These are phyloP conservation scores for Chloroclysta siterata DNA, from an alignment of 2,888 invertebrate species.

Conservation along the genomic window DNA sequence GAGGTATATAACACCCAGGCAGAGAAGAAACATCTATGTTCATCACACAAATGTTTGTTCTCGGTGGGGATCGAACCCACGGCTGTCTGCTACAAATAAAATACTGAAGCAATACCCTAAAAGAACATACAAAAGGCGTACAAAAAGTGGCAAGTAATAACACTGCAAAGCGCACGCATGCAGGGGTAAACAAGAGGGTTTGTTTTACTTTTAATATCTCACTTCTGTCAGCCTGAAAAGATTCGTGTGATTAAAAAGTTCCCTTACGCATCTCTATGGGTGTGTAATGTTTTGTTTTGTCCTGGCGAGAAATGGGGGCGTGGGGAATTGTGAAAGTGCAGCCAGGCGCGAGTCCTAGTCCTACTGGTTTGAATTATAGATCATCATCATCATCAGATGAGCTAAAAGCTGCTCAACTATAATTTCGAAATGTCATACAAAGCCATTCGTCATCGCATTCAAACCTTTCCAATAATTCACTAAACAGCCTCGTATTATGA, in stretches of 20 bases:
- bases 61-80: no score
- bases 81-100: background rate
- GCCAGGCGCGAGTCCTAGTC: background rate
- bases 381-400: no score
- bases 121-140: background rate
- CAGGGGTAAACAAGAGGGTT: slow-evolving; percentile 27
- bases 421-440: no score
- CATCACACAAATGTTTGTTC: no score
- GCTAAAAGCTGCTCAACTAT: no score
- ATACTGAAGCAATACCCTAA: background rate
- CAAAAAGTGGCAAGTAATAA: slow-evolving; percentile 17
- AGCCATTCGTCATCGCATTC: background rate
- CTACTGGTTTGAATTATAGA: background rate
- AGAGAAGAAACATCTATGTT: no score
- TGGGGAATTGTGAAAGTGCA: background rate
- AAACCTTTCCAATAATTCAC: background rate
- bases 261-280: slow-evolving; percentile 17
- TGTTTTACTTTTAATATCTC: slow-evolving; percentile 46
- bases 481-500: background rate
- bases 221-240: slow-evolving; percentile 37
- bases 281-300: slow-evolving; percentile 17
- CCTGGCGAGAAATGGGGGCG: slow-evolving; percentile 13
- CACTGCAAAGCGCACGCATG: slow-evolving; percentile 10
- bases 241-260: slow-evolving; percentile 41
- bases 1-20: no score